These are phyloP conservation scores for Mesoligia furuncula DNA, from an alignment of 2,888 invertebrate genomes.

Conservation along the genomic window DNA sequence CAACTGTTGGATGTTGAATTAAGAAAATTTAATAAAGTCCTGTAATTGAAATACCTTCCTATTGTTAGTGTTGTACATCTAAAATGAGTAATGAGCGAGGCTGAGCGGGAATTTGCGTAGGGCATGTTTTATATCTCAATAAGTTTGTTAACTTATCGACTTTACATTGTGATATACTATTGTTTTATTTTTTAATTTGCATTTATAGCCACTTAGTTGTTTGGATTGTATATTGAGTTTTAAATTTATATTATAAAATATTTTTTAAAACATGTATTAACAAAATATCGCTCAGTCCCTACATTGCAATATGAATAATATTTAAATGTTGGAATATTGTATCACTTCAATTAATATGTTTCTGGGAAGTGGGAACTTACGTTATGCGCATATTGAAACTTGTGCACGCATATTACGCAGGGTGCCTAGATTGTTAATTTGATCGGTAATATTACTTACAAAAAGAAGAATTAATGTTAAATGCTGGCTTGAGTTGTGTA, in stretches of 20 bases:
- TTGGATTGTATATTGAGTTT: slow-evolving; percentile 66
- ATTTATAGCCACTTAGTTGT: slow-evolving; percentile 64
- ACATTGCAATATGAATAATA: slow-evolving; percentile 31
- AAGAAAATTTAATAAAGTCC: slow-evolving; percentile 32
- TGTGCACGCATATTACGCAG: slow-evolving; percentile 28
- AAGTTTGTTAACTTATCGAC: slow-evolving; percentile 61
- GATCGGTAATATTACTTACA: slow-evolving; percentile 17
- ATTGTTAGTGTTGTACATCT: slow-evolving; percentile 33
- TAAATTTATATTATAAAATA: slow-evolving; percentile 62
- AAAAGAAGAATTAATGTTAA: slow-evolving; percentile 30
- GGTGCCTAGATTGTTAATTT: slow-evolving; percentile 38
- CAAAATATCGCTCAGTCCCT: slow-evolving; percentile 47
- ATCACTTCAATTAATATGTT: slow-evolving; percentile 21
- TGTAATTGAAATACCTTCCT: slow-evolving; percentile 36
- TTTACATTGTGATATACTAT: slow-evolving; percentile 68
- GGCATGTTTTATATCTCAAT: slow-evolving; percentile 54
- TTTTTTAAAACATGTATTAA: slow-evolving; percentile 59
- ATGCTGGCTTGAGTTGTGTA: slow-evolving; percentile 40
- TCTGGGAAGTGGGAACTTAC: slow-evolving; percentile 24
- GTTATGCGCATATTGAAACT: slow-evolving; percentile 21
- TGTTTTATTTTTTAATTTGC: slow-evolving; percentile 64
- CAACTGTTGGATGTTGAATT: slow-evolving; percentile 40
- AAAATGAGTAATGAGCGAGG: slow-evolving; percentile 35
- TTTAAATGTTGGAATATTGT: slow-evolving; percentile 27
- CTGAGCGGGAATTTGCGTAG: slow-evolving; percentile 50